Conservation (phyloP, 2,888 invertebrate genomes). For the Balanococcus diminutus region DNA sequence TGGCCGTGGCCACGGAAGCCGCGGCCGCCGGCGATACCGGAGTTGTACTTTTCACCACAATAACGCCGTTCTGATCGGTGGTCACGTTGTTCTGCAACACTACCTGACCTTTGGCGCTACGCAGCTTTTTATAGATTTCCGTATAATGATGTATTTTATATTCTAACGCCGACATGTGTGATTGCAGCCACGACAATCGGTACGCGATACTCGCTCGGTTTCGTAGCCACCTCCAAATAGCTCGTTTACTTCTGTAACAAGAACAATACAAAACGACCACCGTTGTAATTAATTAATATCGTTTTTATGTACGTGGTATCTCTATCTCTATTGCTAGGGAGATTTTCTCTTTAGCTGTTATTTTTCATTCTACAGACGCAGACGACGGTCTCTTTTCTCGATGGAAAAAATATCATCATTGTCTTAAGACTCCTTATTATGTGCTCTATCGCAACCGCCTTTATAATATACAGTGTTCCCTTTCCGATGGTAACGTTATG, state of each 20-base stretch:
- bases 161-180: slow-evolving; percentile 57
- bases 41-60: background rate
- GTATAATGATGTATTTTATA: slow-evolving; percentile 57
- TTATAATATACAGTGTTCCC: background rate
- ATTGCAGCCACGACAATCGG: slow-evolving; percentile 56
- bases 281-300: background rate
- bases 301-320: background rate
- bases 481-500: background rate
- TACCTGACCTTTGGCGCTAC: slow-evolving; percentile 49
- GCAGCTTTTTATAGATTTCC: slow-evolving; percentile 52
- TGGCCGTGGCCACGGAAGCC: background rate
- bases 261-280: background rate
- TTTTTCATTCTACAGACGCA: background rate
- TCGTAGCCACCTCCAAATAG: slow-evolving; percentile 56
- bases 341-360: background rate
- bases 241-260: slow-evolving; percentile 55
- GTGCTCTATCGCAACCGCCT: background rate
- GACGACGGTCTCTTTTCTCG: background rate
- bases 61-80: background rate
- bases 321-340: background rate
- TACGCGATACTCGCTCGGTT: slow-evolving; percentile 56
- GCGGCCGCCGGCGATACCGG: background rate
- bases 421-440: background rate
- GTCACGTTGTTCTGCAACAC: slow-evolving; percentile 7
- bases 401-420: background rate